A percentile compares a stretch with the other conserved stretches of the same genome.
Evolutionary conservation across 1,140 invertebrate genomes (phyloP).

Genomic region (Tyrophagus putrescentiae): DNA sequence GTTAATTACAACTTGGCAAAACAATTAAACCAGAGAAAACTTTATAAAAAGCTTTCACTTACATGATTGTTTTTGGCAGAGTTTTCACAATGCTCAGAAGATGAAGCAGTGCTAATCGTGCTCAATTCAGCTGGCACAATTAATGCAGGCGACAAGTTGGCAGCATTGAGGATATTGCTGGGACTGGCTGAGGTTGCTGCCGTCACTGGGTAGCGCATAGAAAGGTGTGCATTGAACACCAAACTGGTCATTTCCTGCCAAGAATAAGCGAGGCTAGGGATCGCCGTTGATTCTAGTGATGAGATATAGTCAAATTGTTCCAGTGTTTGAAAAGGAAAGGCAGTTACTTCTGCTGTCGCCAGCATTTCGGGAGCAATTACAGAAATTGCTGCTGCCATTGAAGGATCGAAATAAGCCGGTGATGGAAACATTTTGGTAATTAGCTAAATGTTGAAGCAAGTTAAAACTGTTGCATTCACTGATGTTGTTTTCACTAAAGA

Average conservation of each 20-base stretch:
- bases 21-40: no score
- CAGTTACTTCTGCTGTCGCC: neutral
- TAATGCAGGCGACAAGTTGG: no score
- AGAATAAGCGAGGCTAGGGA: neutral
- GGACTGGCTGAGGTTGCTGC: neutral
- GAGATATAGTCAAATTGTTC: constrained; percentile 7
- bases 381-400: neutral
- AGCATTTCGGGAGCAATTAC: neutral
- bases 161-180: no score
- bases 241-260: neutral
- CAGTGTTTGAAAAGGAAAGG: neutral
- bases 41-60: no score
- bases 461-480: neutral
- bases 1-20: no score
- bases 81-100: no score
- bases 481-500: neutral
- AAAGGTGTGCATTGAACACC: constrained; percentile 7
- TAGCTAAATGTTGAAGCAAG: neutral
- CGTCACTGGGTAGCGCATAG: constrained; percentile 1
- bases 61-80: no score
- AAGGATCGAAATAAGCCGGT: neutral
- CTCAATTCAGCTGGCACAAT: no score
- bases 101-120: no score
- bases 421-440: constrained; percentile 4
- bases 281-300: neutral